Evolutionary conservation across 2,113 vertebrate genomes (phyloP).

Genomic region (Vulpes vulpes): DNA sequence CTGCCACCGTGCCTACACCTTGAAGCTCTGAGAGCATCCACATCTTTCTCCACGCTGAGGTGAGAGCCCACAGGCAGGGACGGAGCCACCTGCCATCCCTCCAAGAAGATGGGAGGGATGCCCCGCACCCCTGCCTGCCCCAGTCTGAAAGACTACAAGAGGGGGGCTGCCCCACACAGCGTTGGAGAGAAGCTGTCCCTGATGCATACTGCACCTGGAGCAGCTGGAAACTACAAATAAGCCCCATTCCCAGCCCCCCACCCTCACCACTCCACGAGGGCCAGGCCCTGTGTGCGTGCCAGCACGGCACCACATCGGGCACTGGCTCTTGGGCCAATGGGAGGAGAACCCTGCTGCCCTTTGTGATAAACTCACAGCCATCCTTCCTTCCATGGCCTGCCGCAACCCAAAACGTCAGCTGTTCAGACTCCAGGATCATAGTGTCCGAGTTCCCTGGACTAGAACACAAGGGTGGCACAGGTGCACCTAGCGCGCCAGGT

Average conservation of each 20-base stretch:
- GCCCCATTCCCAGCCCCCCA: background rate
- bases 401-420: background rate
- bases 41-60: background rate
- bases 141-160: background rate
- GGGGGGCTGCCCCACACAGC: background rate
- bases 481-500: background rate
- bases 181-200: background rate
- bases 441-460: background rate
- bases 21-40: background rate
- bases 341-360: background rate
- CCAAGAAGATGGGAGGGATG: too few relatives aligned
- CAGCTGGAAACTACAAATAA: background rate
- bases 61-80: background rate
- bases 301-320: too few relatives aligned
- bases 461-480: background rate
- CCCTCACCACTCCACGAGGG: background rate
- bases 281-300: background rate
- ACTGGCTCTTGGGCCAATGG: too few relatives aligned
- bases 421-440: accelerated
- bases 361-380: background rate
- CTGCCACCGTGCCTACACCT: background rate
- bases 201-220: background rate
- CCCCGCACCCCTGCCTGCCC: background rate
- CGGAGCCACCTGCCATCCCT: background rate
- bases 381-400: background rate